phyloP scores from a whole-genome alignment of 2,888 invertebrate genomes.

The Lutraria lutraria region DNA sequence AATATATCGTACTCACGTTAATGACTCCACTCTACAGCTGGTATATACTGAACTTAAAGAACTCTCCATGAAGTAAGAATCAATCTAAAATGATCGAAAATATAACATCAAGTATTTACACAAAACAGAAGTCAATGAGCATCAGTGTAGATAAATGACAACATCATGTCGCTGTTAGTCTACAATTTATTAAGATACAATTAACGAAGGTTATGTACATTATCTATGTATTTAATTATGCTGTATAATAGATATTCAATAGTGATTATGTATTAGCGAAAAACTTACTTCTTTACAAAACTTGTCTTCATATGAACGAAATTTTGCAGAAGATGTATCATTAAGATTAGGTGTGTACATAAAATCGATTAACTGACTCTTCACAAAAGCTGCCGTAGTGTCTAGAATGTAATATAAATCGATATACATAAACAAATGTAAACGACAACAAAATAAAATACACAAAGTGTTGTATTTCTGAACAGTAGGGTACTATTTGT shows the following conservation, averaged over 20 bases:
- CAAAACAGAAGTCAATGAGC: neutral
- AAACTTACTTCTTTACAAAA: conserved; percentile 65
- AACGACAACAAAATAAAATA: too few relatives aligned
- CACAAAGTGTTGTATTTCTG: too few relatives aligned
- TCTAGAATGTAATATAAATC: conserved; percentile 32
- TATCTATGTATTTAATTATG: too few relatives aligned
- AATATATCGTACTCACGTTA: conserved; percentile 50
- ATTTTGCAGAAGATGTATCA: conserved; percentile 42
- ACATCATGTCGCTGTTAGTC: too few relatives aligned
- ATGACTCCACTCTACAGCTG: conserved; percentile 40
- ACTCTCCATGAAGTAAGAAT: conserved; percentile 33
- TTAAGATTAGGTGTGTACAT: conserved; percentile 37
- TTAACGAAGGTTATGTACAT: too few relatives aligned
- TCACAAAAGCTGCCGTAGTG: conserved; percentile 52
- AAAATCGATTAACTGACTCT: conserved; percentile 55
- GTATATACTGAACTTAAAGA: conserved; percentile 26
- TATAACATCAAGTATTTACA: neutral
- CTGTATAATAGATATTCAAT: too few relatives aligned
- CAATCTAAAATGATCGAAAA: conserved; percentile 26
- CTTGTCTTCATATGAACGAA: conserved; percentile 33
- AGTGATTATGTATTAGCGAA: neutral
- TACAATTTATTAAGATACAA: too few relatives aligned
- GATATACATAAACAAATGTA: too few relatives aligned
- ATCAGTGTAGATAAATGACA: too few relatives aligned
- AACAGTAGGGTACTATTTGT: too few relatives aligned